phyloP scores from a whole-genome alignment of 2,888 invertebrate genomes.

The Cephus nigrinus region DNA sequence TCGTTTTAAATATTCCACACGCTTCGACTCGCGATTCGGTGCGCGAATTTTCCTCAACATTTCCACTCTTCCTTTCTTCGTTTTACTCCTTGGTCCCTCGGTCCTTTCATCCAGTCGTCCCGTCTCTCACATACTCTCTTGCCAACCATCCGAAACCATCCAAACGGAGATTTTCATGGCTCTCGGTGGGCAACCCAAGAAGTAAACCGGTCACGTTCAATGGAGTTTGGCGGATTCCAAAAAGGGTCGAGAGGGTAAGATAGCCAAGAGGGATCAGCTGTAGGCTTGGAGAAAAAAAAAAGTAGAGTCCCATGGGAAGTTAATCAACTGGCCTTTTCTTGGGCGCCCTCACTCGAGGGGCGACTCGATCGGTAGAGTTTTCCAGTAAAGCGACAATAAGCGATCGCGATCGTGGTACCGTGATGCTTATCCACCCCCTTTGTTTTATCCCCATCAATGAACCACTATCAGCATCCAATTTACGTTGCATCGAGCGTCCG shows the following conservation, averaged over 20 bases:
- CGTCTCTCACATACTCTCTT: too few species aligned
- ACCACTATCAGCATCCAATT: neutral
- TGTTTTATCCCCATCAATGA: neutral
- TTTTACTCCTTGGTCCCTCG: neutral
- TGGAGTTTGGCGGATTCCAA: conserved; percentile 37
- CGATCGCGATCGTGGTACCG: neutral
- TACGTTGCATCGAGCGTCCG: neutral
- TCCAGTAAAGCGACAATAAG: neutral
- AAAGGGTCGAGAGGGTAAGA: conserved; percentile 37
- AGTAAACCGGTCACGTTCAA: conserved; percentile 63
- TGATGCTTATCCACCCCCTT: neutral
- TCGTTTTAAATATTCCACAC: neutral
- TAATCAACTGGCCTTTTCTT: conserved; percentile 64
- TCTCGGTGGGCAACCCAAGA: conserved; percentile 10
- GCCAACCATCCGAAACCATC: too few species aligned
- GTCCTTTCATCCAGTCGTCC: too few species aligned
- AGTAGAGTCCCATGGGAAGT: conserved; percentile 64
- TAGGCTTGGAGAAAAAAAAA: conserved; percentile 49
- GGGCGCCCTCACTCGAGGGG: conserved; percentile 46
- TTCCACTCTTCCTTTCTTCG: neutral
- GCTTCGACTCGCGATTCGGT: neutral
- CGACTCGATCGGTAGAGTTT: conserved; percentile 28
- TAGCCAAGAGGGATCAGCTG: conserved; percentile 64
- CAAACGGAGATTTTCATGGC: neutral
- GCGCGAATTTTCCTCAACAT: neutral